These are phyloP conservation scores for Cylindroiulus punctatus DNA, from an alignment of 2,888 invertebrate genomes.

Conservation along the genomic window DNA sequence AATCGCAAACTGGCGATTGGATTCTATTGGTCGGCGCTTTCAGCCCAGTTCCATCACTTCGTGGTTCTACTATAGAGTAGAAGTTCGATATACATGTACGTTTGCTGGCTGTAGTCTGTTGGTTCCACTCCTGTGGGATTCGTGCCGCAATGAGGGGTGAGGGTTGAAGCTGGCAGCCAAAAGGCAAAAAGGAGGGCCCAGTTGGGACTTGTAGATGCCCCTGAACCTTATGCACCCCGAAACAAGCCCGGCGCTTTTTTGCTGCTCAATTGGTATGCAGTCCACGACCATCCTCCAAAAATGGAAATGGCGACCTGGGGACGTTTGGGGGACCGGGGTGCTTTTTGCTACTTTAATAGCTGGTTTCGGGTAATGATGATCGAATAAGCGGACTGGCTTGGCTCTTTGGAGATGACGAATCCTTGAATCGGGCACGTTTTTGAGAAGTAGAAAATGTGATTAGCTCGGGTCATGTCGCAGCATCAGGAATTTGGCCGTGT, in stretches of 20 bases:
- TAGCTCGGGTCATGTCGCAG: neutral
- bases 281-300: neutral
- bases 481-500: neutral
- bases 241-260: neutral
- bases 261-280: neutral
- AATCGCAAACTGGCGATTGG: too few species aligned
- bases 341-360: slow-evolving; percentile 8
- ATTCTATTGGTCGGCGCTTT: too few species aligned
- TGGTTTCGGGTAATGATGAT: slow-evolving; percentile 5
- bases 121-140: neutral
- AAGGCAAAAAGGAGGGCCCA: too few species aligned
- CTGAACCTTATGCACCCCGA: slow-evolving; percentile 17
- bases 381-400: slow-evolving; percentile 26
- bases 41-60: too few species aligned
- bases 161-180: too few species aligned
- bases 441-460: neutral
- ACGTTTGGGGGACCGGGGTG: neutral
- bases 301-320: slow-evolving; percentile 14
- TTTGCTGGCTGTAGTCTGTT: too few species aligned
- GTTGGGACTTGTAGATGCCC: neutral
- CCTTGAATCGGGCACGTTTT: slow-evolving; percentile 36
- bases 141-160: neutral
- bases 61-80: too few species aligned
- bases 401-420: neutral
- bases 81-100: too few species aligned